Base-by-base conservation (phyloP, 2,797 vertebrate species). In the Iguana delicatissima region DNA sequence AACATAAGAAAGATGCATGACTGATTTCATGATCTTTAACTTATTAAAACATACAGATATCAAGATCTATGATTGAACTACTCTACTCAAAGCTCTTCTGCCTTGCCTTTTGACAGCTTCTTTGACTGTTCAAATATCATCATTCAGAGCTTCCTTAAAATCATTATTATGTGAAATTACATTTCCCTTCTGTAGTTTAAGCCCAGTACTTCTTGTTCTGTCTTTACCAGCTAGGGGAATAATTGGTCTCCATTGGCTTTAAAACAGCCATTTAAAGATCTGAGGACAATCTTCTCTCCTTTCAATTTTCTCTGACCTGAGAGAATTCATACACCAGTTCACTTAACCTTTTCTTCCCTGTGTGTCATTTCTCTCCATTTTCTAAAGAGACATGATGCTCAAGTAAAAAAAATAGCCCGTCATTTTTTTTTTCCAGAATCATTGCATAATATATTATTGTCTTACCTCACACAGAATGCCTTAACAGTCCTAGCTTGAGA, bases 91-190 rank as follows among this genome's bases (percentile, higher is more conserved):
- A 82, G 10, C 1, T 83, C 62, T 81, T 94, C 35, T 22, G 9
- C 3, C 84, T 91, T 18, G 26, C 0, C 2, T 32, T 84, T 69
- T 55, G 64, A 22, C 2, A 91, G 52, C 29, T 92, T 32, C 57
- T 1, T 73, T 24, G 89, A 89, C 72, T 81, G 6, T 12, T n/a
- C 55, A 35, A 80, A 1, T 77, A 38, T 91, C 3, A 83, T 92
- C 6, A 84, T 91, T 87, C 76, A 46, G 46, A 67, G 3, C 42
- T 81, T 81, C 24, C 74, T 62, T 50, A 87, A 87, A 80, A 80
- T 67, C 77, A 80, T 87, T 82, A 84, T 67, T 67, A 74, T 86
- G 90, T 52, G 84, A 87, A 92, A 85, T 52, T 9, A 79, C 89
- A 91, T 64, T 86, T 93, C 1, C 88, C 12, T 88, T 92, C 29